Evolutionary conservation across 2,888 invertebrate species (phyloP).

Genomic region (Labia minor): DNA sequence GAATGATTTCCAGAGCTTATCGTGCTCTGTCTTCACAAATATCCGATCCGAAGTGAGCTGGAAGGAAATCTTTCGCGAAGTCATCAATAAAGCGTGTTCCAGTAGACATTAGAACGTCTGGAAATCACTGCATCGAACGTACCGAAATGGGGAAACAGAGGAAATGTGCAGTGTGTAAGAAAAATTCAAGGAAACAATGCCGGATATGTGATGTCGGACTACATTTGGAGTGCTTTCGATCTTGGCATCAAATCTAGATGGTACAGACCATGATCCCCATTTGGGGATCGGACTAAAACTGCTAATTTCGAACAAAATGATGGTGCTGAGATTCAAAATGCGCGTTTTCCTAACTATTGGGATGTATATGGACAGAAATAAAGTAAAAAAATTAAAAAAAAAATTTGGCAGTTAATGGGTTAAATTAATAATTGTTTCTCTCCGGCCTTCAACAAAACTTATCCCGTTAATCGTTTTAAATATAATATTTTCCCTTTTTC

Average conservation of each 20-base stretch:
- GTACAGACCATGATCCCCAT: too few species aligned
- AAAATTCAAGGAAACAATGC: not conserved
- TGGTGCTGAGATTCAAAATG: too few species aligned
- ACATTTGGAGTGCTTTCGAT: not conserved
- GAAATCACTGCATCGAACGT: not conserved
- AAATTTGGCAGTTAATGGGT: too few species aligned
- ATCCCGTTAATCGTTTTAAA: too few species aligned
- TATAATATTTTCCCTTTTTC: too few species aligned
- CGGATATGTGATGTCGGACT: not conserved
- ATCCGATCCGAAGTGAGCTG: not conserved
- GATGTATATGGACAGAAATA: too few species aligned
- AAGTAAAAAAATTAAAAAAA: too few species aligned
- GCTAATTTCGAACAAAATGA: too few species aligned
- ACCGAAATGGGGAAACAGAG: not conserved
- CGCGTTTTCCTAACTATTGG: too few species aligned
- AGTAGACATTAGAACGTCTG: not conserved
- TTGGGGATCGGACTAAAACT: too few species aligned
- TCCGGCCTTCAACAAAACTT: too few species aligned
- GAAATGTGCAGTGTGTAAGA: not conserved
- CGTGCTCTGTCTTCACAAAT: not conserved
- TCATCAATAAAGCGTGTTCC: not conserved
- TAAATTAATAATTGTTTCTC: too few species aligned
- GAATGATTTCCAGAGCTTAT: not conserved
- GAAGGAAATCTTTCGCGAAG: not conserved
- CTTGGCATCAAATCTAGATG: not conserved